Percentiles rank a stretch among this genome's conserved stretches.
These are phyloP conservation scores for Corbicula japonica DNA, from an alignment of 2,888 invertebrate species.

Conservation along the genomic window DNA sequence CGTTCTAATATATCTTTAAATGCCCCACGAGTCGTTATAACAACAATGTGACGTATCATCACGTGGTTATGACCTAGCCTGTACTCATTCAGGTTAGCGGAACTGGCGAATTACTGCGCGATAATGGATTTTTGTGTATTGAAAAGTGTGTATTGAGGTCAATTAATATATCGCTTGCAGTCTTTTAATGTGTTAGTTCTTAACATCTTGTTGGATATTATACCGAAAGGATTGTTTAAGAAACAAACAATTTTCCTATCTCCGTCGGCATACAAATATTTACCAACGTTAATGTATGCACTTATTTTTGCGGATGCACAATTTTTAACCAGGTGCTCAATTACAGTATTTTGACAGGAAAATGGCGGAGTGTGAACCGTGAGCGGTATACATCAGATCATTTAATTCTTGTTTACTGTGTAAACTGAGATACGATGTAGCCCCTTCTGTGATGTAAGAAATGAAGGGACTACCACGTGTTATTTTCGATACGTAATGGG, in stretches of 20 bases:
- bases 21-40: constrained; percentile 77
- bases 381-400: constrained; percentile 10
- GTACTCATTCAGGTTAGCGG: constrained; percentile 57
- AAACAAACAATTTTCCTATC: too few species aligned
- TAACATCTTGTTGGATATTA: too few species aligned
- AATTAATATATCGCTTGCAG: background rate
- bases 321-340: constrained; percentile 43
- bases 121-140: constrained; percentile 53
- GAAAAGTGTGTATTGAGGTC: constrained; percentile 37
- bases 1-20: background rate
- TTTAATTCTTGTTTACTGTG: constrained; percentile 12
- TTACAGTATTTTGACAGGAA: constrained; percentile 47
- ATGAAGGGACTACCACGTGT: constrained; percentile 73
- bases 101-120: constrained; percentile 55
- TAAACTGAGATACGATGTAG: constrained; percentile 61
- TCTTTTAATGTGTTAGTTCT: too few species aligned
- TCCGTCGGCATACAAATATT: too few species aligned
- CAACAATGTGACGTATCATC: constrained; percentile 82
- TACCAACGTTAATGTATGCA: too few species aligned
- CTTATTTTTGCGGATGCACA: constrained; percentile 40
- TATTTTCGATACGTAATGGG: constrained; percentile 83
- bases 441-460: constrained; percentile 72
- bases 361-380: constrained; percentile 47
- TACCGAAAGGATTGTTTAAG: too few species aligned
- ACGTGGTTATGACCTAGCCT: constrained; percentile 76